phyloP scores from a whole-genome alignment of 2,113 vertebrate genomes.

The Pelobates fuscus region DNA sequence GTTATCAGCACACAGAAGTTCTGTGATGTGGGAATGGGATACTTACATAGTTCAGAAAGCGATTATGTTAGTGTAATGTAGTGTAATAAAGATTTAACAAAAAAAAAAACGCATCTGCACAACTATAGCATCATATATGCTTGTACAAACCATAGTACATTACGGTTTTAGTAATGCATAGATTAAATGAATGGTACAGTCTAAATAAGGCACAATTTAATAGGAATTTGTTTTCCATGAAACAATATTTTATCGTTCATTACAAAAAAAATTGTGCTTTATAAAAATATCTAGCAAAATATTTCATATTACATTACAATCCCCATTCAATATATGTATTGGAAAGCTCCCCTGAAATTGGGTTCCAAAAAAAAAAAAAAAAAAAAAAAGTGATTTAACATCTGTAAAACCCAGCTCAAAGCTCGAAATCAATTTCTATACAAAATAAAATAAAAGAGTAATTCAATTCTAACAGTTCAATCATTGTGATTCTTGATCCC shows the following conservation, averaged over 20 bases:
- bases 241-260: background rate
- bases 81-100: no score
- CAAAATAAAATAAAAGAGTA: background rate
- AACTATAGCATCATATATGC: no score
- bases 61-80: no score
- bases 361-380: no score
- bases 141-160: conserved; percentile 1
- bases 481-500: conserved; percentile 60
- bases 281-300: conserved; percentile 55
- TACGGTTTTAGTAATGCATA: conserved; percentile 55
- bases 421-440: background rate
- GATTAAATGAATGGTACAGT: conserved; percentile 63
- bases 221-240: conserved; percentile 49
- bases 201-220: conserved; percentile 70
- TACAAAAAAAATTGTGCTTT: conserved; percentile 45
- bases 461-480: background rate
- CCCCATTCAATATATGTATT: background rate
- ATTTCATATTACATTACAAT: conserved; percentile 54
- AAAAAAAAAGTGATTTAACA: background rate
- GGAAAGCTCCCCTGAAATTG: background rate
- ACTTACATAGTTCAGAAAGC: no score
- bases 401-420: conserved; percentile 10
- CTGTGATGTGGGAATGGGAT: no score
- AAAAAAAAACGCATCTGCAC: no score
- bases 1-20: no score